Evolutionary conservation across 2,888 invertebrate genomes (phyloP).

Genomic region (Hirtodrosophila alboralis): DNA sequence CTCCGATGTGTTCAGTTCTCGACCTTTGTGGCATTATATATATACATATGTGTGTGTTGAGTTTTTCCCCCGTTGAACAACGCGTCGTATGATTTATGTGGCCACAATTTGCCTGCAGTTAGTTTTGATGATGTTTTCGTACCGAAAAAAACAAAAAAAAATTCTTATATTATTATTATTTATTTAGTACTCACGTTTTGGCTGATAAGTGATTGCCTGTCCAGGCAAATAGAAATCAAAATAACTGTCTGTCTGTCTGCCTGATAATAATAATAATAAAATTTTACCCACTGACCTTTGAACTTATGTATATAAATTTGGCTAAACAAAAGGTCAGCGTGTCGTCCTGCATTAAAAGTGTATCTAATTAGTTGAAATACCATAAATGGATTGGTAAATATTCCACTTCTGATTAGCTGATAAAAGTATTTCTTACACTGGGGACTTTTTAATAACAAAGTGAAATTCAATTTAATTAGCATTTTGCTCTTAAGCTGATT

Average conservation of each 20-base stretch:
- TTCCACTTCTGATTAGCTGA: slow-evolving; percentile 44
- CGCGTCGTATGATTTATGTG: slow-evolving; percentile 65
- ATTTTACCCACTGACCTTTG: slow-evolving; percentile 49
- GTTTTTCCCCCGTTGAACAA: slow-evolving; percentile 30
- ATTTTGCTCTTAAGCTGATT: slow-evolving; percentile 37
- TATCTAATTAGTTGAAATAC: slow-evolving; percentile 61
- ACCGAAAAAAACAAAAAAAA: background rate
- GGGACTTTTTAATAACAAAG: slow-evolving; percentile 28
- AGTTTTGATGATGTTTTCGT: slow-evolving; percentile 55
- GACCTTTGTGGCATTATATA: slow-evolving; percentile 48
- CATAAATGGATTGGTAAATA: slow-evolving; percentile 67
- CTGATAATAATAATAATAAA: slow-evolving; percentile 48
- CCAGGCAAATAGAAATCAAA: no score
- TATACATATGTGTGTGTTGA: slow-evolving; percentile 6
- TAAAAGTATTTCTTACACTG: slow-evolving; percentile 13
- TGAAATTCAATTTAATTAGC: slow-evolving; percentile 33
- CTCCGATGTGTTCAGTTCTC: slow-evolving; percentile 30
- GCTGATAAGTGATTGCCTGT: no score
- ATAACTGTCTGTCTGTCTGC: no score
- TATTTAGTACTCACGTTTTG: slow-evolving; percentile 45
- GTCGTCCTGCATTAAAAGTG: slow-evolving; percentile 12
- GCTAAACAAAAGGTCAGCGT: slow-evolving; percentile 36
- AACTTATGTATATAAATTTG: slow-evolving; percentile 48
- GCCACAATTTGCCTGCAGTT: slow-evolving; percentile 63
- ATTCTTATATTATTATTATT: slow-evolving; percentile 53